Evolutionary conservation across 1,140 invertebrate species (phyloP), one percentile per base, ranked within the genome.

Genomic region (Camponotus floridanus): DNA sequence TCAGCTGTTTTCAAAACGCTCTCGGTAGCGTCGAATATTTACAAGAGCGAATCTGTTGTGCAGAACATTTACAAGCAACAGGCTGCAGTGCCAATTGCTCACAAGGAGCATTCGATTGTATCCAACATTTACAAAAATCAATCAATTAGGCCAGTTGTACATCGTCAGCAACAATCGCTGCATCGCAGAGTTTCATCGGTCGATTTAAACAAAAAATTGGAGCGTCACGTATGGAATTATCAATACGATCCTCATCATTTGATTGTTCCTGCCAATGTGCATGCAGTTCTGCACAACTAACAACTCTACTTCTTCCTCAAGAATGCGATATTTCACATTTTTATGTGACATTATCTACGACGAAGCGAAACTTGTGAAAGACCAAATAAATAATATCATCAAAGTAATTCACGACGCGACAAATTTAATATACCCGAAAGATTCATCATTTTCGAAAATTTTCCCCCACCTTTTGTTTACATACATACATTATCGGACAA

Each of bases 41-140:
- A 79, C 45, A 79, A 79, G 48, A 65, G 3, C 26, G 36, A 64
- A 15, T 59, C 59, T 15, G 15, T 48, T 39, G 57, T 61, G 39
- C 76, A 18, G n/a, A 78, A 59, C n/a, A 65, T 81, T 39, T 71
- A 57, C 33, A 81, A 73, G 36, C 64, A 59, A 45, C 79, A 57
- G 36, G 15, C 61, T 36, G 8, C 67, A 9, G 33, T 81, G 51
- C 51, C 36, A 42, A 57, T 51, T 39, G 67, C 73, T 71, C 79
- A 2, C 33, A 42, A 73, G n/a, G 11, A 15, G 15, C 21, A 57
- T 18, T 36, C 79, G 45, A 18, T 3, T 33, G 33, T 71, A 11
- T n/a, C 67, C 13, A 59, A 26, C 33, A n/a, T 73, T 62, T 57
- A 81, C 7, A 73, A 26, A 13, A 71, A 15, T 3, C 65, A 81